Percentiles rank a stretch among this genome's conserved stretches.
These are phyloP conservation scores for Neomonachus schauinslandi DNA, from an alignment of 2,113 vertebrate genomes.

Conservation along the genomic window DNA sequence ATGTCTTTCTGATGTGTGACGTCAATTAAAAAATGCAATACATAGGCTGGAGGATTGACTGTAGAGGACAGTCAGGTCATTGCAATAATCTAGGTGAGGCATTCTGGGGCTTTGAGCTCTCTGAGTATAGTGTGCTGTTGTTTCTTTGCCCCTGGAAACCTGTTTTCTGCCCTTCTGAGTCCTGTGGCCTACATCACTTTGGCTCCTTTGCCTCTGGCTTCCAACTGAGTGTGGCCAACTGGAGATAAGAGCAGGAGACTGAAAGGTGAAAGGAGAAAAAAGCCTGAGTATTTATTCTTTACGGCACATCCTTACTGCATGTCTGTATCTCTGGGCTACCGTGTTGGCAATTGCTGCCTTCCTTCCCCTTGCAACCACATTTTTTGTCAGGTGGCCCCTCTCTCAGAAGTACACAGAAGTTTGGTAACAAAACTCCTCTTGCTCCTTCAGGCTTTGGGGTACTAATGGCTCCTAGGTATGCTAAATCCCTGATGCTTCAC, in stretches of 20 bases:
- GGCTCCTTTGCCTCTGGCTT: not conserved
- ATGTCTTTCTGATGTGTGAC: not conserved
- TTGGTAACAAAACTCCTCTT: not conserved
- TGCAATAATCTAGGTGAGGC: not conserved
- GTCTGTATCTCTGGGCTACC: not conserved
- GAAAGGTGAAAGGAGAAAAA: not conserved
- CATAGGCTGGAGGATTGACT: not conserved
- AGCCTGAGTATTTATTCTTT: not conserved
- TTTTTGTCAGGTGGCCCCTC: not conserved
- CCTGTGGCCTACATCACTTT: no score
- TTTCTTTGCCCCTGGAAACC: not conserved
- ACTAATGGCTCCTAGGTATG: not conserved
- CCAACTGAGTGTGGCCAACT: not conserved
- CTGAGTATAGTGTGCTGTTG: not conserved
- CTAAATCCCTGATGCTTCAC: not conserved
- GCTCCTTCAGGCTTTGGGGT: not conserved
- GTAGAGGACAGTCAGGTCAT: not conserved
- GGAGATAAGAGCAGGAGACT: not conserved
- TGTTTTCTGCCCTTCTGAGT: not conserved
- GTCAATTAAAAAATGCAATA: not conserved
- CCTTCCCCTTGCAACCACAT: not conserved
- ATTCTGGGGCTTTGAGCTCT: not conserved
- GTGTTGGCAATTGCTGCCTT: not conserved
- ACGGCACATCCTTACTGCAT: not conserved
- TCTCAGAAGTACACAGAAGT: not conserved